Evolutionary conservation across 2,797 vertebrate genomes (phyloP).

Genomic region (Urocyon cinereoargenteus): DNA sequence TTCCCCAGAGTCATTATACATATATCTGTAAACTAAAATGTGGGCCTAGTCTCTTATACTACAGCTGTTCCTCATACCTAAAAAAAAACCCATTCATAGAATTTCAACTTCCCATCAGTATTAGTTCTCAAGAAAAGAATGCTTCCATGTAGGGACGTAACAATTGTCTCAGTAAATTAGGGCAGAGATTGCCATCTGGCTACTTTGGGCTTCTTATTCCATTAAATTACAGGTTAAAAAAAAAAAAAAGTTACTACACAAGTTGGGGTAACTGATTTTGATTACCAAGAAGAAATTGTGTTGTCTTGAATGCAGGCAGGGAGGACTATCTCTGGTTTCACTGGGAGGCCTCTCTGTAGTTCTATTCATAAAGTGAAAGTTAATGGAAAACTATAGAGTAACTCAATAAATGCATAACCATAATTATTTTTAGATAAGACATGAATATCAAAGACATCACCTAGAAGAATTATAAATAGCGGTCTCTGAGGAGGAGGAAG

Average conservation of each 20-base stretch:
- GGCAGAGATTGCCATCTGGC: not conserved
- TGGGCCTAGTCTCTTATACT: not conserved
- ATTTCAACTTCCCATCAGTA: not conserved
- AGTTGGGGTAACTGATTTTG: not conserved
- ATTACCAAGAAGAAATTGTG: not conserved
- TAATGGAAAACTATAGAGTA: not conserved
- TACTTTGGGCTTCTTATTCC: not conserved
- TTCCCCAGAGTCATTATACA: not conserved
- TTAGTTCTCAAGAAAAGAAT: not conserved
- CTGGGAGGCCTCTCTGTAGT: not conserved
- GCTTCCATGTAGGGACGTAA: not conserved
- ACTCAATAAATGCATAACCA: not conserved
- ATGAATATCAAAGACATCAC: not conserved
- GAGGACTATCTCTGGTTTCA: not conserved
- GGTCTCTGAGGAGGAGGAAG: not conserved
- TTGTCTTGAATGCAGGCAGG: not conserved
- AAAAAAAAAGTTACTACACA: not conserved
- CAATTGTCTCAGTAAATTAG: not conserved
- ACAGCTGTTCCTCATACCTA: not conserved
- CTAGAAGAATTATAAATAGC: not conserved
- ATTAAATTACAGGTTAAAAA: not conserved
- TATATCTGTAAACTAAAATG: not conserved
- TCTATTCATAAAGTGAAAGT: not conserved
- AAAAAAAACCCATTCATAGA: constrained; percentile 20
- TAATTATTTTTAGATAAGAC: not conserved